Conservation (phyloP, 2,113 vertebrate species). For the Nannospalax galili region DNA sequence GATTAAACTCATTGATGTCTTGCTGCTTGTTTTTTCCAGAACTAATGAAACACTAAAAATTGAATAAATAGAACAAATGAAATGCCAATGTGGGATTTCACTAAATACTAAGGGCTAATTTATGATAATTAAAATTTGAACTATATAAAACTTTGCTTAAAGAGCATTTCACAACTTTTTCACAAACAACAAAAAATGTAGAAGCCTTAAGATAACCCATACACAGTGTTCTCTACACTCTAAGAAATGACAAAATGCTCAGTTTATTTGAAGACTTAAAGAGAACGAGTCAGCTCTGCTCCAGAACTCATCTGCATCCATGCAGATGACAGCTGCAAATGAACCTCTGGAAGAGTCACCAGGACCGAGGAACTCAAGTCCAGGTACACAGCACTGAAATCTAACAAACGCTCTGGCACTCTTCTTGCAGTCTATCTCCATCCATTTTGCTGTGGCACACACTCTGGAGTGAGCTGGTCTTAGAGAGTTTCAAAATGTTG, state of each 20-base stretch:
- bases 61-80: not conserved
- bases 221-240: not conserved
- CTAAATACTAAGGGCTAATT: not conserved
- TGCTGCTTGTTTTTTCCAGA: not conserved
- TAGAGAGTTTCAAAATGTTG: rapidly evolving
- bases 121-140: not conserved
- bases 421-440: not conserved
- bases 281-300: not conserved
- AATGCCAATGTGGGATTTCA: not conserved
- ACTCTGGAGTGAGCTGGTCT: not conserved
- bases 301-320: not conserved
- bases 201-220: not conserved
- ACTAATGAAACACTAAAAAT: not conserved
- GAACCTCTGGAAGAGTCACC: not conserved
- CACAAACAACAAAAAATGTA: not conserved
- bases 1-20: not conserved
- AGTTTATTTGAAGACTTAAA: not conserved
- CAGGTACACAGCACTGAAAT: not conserved
- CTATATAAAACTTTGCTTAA: not conserved
- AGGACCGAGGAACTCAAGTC: not conserved
- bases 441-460: not conserved
- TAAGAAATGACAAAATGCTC: not conserved
- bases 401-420: not conserved
- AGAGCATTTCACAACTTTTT: not conserved
- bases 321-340: not conserved